Evolutionary conservation across 2,113 vertebrate species (phyloP).

Genomic region (Pogonocichla stellata): DNA sequence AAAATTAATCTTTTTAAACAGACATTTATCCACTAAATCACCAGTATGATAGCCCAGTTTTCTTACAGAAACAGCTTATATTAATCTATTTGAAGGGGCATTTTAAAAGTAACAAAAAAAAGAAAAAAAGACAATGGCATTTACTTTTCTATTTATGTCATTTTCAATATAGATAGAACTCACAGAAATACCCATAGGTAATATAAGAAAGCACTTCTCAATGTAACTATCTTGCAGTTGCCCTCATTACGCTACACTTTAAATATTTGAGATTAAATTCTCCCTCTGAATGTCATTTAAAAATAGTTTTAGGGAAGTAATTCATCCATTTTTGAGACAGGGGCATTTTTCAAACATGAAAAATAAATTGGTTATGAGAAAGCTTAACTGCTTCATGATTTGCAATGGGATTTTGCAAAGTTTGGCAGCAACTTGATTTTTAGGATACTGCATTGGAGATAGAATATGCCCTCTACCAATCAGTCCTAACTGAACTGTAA

Average conservation of each 20-base stretch:
- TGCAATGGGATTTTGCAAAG: neutral
- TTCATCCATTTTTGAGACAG: neutral
- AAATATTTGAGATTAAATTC: conserved; percentile 10
- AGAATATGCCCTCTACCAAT: neutral
- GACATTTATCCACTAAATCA: neutral
- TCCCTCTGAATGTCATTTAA: neutral
- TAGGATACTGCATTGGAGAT: neutral
- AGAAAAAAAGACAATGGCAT: neutral
- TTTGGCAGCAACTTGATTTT: neutral
- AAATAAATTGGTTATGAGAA: neutral
- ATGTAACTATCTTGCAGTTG: neutral
- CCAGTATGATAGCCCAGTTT: neutral
- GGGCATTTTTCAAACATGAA: neutral
- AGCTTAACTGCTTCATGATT: neutral
- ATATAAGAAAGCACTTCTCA: neutral
- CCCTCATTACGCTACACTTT: neutral
- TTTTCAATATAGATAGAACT: neutral
- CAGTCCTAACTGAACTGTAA: neutral
- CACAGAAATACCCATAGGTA: neutral
- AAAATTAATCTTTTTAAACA: conserved; percentile 24
- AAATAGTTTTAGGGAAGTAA: neutral
- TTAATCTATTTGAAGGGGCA: neutral
- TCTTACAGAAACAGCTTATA: conserved; percentile 6
- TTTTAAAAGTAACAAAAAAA: neutral
- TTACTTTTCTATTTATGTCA: neutral